Evolutionary conservation across 2,113 vertebrate species (phyloP), one percentile per base, ranked within the genome.

Genomic region (Penelope pileata): DNA sequence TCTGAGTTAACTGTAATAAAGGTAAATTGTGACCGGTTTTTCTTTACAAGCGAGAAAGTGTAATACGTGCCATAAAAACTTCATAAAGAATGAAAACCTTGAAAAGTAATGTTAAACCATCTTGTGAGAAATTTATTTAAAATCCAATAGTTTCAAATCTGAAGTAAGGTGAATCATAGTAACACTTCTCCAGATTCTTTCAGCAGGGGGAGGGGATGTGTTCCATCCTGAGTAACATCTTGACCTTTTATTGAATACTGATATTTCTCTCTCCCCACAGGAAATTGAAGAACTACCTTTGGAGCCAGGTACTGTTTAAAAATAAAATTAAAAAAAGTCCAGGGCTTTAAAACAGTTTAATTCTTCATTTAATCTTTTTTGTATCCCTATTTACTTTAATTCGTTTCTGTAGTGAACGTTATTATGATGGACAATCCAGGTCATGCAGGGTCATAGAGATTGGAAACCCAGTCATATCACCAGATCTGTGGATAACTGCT

Each of bases 241-340:
- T 59, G 5, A 36, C 14, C 18, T 50, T 13, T 32, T 68, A 29
- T 9, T 3, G 62, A 63, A 48, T 74, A 86, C 14, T 94, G 59
- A 88, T 70, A 36, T 53, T 75, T 91, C 18, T 89, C 7, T 73
- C 12, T 91, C 45, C 88, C 67, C 89, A 56, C 90, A 98, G 98
- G 98, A 98, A 30, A 95, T 93, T 83, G 98, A 98, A 84, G 98
- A 98, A 32, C 74, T 95, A 12, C 97, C 97, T 50, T 97, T 97
- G 97, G 98, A 98, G 96, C 98, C 98, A 99, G 99, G 99, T 99
- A 99, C 98, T 98, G 98, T 97, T 53, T 78, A 58, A 58, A 34
- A 14, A 34, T 19, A n/a, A 34, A 58, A 58, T 22, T 10, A 58
- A 58, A 50, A 50, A 23, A 56, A 56, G 32, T 54, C 24, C 69